These are phyloP conservation scores for Encarsia formosa DNA, from an alignment of 2,888 invertebrate species.

Conservation along the genomic window DNA sequence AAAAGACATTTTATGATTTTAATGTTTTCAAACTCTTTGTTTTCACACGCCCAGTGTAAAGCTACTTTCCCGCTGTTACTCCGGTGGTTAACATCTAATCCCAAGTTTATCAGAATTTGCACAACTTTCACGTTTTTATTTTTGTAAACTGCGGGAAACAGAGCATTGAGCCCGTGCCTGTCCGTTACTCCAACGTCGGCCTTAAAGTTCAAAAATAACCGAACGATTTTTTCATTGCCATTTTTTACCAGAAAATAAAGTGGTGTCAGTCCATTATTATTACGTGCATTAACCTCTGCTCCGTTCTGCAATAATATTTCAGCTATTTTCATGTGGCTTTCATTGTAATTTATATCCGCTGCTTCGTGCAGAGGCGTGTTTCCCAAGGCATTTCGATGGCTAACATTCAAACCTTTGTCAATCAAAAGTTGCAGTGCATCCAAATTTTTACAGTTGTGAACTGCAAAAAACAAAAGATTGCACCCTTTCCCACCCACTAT, in stretches of 20 bases:
- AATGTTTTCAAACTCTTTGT: no score
- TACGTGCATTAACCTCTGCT: not conserved
- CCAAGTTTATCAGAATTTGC: not conserved
- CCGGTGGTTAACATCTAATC: no score
- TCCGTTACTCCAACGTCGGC: not conserved
- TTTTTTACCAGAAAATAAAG: not conserved
- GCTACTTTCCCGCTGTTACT: no score
- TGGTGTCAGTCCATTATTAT: not conserved
- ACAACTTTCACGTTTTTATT: not conserved
- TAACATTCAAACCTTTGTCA: not conserved
- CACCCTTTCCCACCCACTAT: not conserved
- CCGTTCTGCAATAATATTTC: not conserved
- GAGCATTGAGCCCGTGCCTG: not conserved
- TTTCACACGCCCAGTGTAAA: no score
- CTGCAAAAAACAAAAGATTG: not conserved
- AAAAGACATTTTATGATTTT: no score
- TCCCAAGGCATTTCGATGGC: not conserved
- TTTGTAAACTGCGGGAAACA: not conserved
- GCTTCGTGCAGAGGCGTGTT: not conserved
- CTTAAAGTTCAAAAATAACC: not conserved
- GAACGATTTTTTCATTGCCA: not conserved
- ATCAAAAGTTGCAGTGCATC: not conserved
- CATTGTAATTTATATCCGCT: not conserved
- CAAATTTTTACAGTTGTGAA: no score
- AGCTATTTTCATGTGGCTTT: not conserved